Evolutionary conservation across 2,113 vertebrate species (phyloP).

Genomic region (Aspidoscelis tigris): DNA sequence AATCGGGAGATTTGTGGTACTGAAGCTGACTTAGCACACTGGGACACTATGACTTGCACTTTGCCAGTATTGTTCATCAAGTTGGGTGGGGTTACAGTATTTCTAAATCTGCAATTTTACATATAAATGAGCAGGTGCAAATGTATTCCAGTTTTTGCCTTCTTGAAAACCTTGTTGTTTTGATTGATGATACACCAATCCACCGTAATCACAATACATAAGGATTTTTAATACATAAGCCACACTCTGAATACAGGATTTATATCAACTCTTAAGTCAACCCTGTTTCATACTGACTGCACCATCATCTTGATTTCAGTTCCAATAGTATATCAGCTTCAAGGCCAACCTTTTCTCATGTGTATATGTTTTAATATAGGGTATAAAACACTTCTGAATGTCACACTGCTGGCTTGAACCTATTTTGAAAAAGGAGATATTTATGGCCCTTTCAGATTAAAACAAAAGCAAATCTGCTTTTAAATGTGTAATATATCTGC

Average conservation of each 20-base stretch:
- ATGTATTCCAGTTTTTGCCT: background rate
- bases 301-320: background rate
- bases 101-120: too few relatives aligned
- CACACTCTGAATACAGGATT: background rate
- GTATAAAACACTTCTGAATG: constrained; percentile 10
- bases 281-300: background rate
- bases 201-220: background rate
- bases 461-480: background rate
- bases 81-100: too few relatives aligned
- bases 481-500: background rate
- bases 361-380: background rate
- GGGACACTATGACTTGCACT: too few relatives aligned
- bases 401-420: background rate
- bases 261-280: too few relatives aligned
- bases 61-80: too few relatives aligned
- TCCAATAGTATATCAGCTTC: background rate
- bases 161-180: background rate
- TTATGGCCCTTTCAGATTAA: background rate
- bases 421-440: background rate
- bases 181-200: too few relatives aligned
- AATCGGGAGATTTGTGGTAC: too few relatives aligned
- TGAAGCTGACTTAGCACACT: too few relatives aligned
- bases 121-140: too few relatives aligned
- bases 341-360: background rate
- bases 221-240: background rate